Base-by-base conservation (phyloP, 2,888 invertebrate genomes). In the Podabrus alpinus region DNA sequence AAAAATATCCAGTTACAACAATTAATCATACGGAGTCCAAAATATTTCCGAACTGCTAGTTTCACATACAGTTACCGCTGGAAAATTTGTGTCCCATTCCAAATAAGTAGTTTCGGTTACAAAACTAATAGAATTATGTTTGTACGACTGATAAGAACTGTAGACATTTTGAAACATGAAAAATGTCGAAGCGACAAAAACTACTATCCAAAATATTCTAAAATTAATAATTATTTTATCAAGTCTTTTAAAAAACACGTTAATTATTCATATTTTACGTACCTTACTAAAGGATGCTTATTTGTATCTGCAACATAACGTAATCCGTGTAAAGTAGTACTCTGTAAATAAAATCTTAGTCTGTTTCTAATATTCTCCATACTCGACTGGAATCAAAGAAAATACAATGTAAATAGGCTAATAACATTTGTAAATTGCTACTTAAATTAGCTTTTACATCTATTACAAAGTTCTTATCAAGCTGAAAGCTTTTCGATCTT, bases 21-120 rank as follows among this genome's bases (percentile, higher is more conserved):
- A 17, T 21, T 64, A 66, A 66, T 70, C 81, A 72, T 79, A 82
- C 82, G 80, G 78, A n/a, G 83, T 83, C 84, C 84, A 85, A 15
- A 84, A 81, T 1, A 85, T 82, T 79, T 86, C 86, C 5, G 84
- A 82, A 77, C 85, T 85, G 74, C 84, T 83, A 76, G 86, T 85
- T 79, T 92, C 91, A 80, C 92, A 92, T 13, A 92, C 83, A 0
- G 91, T 90, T 2, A 92, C 86, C 0, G 92, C 90, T 2, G 92
- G 92, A 83, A 91, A 92, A 1, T 90, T 89, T 0, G 91, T 92
- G 78, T 91, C 89, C 90, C 91, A 92, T 75, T 90, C 87, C 77
- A 92, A 80, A 81, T 91, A 92, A 64, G 91, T 88, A 0, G 92
- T 92, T 82, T 89, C 89, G 0, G 88, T 88, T 2, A 87, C 87